Conservation (phyloP, 2,888 invertebrate species). For the Polydrusus tereticollis region DNA sequence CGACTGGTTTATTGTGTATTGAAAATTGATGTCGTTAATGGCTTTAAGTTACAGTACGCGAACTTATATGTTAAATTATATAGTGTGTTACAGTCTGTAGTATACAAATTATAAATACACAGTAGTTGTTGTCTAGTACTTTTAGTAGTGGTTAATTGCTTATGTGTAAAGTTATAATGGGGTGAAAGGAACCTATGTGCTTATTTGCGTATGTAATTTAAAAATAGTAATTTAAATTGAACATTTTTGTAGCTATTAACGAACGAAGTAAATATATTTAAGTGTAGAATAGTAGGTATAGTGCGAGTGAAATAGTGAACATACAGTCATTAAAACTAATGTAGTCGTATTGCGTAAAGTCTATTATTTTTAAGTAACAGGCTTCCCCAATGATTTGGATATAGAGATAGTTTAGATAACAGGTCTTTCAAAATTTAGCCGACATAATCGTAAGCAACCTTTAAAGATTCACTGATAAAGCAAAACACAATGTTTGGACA, state of each 20-base stretch:
- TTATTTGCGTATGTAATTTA: conserved; percentile 12
- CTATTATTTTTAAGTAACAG: neutral
- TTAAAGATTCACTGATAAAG: too few species aligned
- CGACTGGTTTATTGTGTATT: too few species aligned
- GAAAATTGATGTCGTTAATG: too few species aligned
- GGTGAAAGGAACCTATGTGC: conserved; percentile 33
- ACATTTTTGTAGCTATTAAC: neutral
- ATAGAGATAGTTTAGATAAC: neutral
- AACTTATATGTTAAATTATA: too few species aligned
- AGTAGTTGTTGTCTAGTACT: conserved; percentile 6
- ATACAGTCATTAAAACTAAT: neutral
- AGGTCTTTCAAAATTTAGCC: neutral
- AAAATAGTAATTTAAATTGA: conserved; percentile 3
- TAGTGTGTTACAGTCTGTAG: neutral
- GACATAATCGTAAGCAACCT: too few species aligned
- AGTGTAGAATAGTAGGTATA: neutral
- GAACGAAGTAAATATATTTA: neutral
- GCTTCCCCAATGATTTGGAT: neutral
- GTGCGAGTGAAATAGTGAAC: neutral
- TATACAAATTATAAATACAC: neutral
- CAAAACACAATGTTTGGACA: too few species aligned
- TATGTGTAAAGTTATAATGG: conserved; percentile 10
- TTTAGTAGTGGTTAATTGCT: conserved; percentile 17
- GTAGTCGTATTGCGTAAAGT: neutral
- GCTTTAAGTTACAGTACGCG: too few species aligned